phyloP scores from a whole-genome alignment of 2,113 vertebrate species.

The Corydoras sp. region DNA sequence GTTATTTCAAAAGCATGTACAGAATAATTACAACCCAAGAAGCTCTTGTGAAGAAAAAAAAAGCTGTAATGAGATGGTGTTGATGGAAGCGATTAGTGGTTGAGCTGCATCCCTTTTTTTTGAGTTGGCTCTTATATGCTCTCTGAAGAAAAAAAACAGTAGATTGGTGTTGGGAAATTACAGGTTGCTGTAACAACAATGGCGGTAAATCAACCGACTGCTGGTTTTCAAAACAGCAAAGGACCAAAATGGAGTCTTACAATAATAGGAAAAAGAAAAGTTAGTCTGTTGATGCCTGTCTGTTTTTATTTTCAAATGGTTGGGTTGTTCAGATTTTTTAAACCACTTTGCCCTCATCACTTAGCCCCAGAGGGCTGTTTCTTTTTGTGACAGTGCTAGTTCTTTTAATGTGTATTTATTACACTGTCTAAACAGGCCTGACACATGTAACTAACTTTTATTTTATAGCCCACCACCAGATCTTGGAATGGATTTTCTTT shows the following conservation, averaged over 20 bases:
- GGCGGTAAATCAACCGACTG: background rate
- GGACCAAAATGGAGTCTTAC: background rate
- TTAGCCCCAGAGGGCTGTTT: slow-evolving; percentile 28
- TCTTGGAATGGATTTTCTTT: slow-evolving; percentile 33
- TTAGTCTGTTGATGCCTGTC: background rate
- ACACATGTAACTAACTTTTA: slow-evolving; percentile 40
- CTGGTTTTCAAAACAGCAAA: background rate
- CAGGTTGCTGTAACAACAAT: background rate
- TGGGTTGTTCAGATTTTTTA: background rate
- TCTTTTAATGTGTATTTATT: background rate
- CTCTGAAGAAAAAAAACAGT: background rate
- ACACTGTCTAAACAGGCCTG: background rate
- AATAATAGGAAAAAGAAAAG: background rate
- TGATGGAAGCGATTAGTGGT: slow-evolving; percentile 34
- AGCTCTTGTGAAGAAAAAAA: slow-evolving; percentile 22
- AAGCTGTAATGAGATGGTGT: slow-evolving; percentile 36
- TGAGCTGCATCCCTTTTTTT: slow-evolving; percentile 21
- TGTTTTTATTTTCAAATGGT: slow-evolving; percentile 14
- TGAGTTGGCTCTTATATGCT: background rate
- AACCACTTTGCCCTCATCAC: background rate
- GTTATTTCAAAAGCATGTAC: slow-evolving; percentile 43
- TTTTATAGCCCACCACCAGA: slow-evolving; percentile 33
- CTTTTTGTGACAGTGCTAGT: slow-evolving; percentile 8
- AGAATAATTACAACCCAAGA: slow-evolving; percentile 36
- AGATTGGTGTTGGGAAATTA: background rate